Conservation (phyloP, 2,113 vertebrate species). For the Xiphophorus maculatus region DNA sequence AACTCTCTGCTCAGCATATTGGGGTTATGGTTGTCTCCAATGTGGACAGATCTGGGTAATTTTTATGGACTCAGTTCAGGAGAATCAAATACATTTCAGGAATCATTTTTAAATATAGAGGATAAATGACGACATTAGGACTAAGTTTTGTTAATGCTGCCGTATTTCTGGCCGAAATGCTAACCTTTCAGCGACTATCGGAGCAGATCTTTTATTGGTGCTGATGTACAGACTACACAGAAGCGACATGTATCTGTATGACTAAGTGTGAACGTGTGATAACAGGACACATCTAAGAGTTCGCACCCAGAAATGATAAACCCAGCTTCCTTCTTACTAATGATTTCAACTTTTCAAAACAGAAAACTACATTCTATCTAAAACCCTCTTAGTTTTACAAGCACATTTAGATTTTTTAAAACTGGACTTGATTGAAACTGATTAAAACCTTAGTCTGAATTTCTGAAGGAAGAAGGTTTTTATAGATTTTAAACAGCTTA, state of each 20-base stretch:
- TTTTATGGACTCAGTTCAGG: no score
- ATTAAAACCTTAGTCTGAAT: neutral
- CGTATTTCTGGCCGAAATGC: neutral
- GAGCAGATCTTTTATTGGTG: neutral
- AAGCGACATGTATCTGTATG: conserved; percentile 5
- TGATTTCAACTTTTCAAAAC: neutral
- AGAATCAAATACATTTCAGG: neutral
- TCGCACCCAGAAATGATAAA: conserved; percentile 32
- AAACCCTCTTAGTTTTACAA: neutral
- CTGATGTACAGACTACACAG: neutral
- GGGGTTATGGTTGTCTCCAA: neutral
- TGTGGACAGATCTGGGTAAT: no score
- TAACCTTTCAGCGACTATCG: neutral
- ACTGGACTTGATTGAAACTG: neutral
- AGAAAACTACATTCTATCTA: neutral
- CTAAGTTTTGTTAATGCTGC: neutral
- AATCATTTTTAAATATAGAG: neutral
- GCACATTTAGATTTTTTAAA: neutral
- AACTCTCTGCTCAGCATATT: neutral
- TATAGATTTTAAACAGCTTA: neutral
- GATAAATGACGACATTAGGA: neutral
- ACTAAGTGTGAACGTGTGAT: conserved; percentile 47
- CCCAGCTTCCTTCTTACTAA: neutral
- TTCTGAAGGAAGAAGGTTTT: neutral
- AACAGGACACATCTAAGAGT: conserved; percentile 19